Conservation (phyloP, 2,113 vertebrate genomes). For the Halcyon malimbica region DNA sequence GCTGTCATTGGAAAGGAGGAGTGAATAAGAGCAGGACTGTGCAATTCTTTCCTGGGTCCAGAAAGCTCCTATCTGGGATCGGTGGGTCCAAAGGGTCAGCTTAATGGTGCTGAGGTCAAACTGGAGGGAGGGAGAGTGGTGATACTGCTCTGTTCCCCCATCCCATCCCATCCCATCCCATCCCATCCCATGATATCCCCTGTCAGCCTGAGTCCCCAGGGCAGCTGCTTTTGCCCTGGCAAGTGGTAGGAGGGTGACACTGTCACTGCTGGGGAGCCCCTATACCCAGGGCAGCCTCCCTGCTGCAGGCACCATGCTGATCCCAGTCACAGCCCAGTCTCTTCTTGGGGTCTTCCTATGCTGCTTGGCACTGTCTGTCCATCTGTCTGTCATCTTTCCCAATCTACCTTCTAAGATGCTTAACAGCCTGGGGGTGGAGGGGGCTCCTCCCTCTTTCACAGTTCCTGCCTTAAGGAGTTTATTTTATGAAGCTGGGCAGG, state of each 20-base stretch:
- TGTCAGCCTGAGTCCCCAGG: neutral
- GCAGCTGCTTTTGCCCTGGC: neutral
- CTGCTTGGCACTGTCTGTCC: neutral
- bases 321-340: accelerated
- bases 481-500: conserved; percentile 62
- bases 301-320: accelerated
- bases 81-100: neutral
- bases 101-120: neutral
- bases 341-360: conserved; percentile 11
- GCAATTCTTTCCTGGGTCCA: neutral
- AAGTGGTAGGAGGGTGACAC: neutral
- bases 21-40: neutral
- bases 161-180: too few relatives aligned
- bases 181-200: too few relatives aligned
- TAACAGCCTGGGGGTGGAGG: neutral
- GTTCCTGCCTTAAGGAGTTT: conserved; percentile 60
- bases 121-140: neutral
- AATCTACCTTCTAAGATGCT: conserved; percentile 66
- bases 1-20: neutral
- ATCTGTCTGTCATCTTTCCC: conserved; percentile 46
- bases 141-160: neutral
- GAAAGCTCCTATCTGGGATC: neutral
- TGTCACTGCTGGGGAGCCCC: neutral
- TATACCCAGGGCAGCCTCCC: neutral
- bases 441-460: conserved; percentile 31